Base-by-base conservation (phyloP, 1,140 invertebrate species). In the Chlorops oryzae region DNA sequence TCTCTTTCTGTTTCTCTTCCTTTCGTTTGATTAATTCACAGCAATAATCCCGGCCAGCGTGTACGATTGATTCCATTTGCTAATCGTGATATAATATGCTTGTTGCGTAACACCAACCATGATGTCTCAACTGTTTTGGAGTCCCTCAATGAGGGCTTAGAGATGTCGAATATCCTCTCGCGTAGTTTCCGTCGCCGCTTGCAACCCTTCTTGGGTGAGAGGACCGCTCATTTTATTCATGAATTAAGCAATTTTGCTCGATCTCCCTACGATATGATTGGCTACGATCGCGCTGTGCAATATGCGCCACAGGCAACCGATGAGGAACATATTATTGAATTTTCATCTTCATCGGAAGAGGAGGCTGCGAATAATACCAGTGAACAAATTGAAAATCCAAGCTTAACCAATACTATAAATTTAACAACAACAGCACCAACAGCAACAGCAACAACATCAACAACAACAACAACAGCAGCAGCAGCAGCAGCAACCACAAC, bases 51-150 rank as follows among this genome's bases (percentile, higher is more conserved):
- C 39, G 81, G 84, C 21, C 82, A 87, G 66, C 80, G 84, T 43
- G 83, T 88, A 70, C 81, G 92, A 3, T 71, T 96, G 27, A 80
- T 90, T 40, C 88, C 88, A 1, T 96, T 91, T 90, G 74, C 96
- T 2, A 87, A 87, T 62, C 77, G 92, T 50, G 92, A 96, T 75
- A 74, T 96, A 13, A 57, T 68, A 5, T 72, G 62, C 79, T 82
- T 68, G 85, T 83, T 59, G 65, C 92, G 50, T 61, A 84, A 45
- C 74, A 78, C 57, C 73, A 82, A 56, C 78, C 80, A 59, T n/a
- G 80, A 84, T 52, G 75, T 83, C 24, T 75, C 81, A 22, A 81
- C 83, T 57, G 77, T 90, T 3, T 70, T 88, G 47, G 74, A 81
- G 45, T 62, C 82, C 13, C 88, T 94, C 37, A 71, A 87, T 55